A percentile compares a stretch with the other conserved stretches of the same genome.
Evolutionary conservation across 1,140 invertebrate species (phyloP).

Genomic region (Aphis gossypii): DNA sequence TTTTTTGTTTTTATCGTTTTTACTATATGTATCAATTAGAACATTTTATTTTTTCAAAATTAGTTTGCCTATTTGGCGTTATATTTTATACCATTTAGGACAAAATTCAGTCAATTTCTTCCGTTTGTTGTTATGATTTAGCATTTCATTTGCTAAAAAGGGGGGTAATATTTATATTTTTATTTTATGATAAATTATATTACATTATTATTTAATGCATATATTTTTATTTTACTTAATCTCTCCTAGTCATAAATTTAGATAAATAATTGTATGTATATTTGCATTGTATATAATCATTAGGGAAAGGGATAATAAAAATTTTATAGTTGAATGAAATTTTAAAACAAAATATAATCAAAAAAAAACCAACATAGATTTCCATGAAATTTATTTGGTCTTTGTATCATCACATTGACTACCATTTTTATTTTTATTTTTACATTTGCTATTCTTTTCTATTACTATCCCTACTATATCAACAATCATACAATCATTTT

Average conservation of each 20-base stretch:
- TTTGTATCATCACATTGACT: background rate
- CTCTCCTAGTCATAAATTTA: constrained; percentile 54
- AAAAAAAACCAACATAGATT: constrained; percentile 30
- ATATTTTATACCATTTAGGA: background rate
- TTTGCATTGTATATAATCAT: constrained; percentile 19
- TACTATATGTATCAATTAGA: background rate
- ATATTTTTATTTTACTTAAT: constrained; percentile 56
- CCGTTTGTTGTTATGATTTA: background rate
- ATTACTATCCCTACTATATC: background rate
- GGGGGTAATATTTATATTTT: background rate
- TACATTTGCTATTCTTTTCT: background rate
- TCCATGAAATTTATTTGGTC: background rate
- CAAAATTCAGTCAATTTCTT: constrained; percentile 33
- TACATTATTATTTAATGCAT: constrained; percentile 13
- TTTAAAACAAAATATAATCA: constrained; percentile 42
- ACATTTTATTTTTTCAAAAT: background rate
- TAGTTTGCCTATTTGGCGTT: background rate
- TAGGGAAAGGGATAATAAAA: constrained; percentile 40
- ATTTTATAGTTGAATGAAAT: constrained; percentile 19
- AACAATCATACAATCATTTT: constrained; percentile 36
- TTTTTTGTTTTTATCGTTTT: background rate
- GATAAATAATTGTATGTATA: constrained; percentile 19
- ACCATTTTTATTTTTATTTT: background rate
- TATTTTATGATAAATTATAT: constrained; percentile 11
- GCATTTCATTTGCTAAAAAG: background rate